phyloP scores from a whole-genome alignment of 2,888 invertebrate genomes.

The Hipparchia semele region DNA sequence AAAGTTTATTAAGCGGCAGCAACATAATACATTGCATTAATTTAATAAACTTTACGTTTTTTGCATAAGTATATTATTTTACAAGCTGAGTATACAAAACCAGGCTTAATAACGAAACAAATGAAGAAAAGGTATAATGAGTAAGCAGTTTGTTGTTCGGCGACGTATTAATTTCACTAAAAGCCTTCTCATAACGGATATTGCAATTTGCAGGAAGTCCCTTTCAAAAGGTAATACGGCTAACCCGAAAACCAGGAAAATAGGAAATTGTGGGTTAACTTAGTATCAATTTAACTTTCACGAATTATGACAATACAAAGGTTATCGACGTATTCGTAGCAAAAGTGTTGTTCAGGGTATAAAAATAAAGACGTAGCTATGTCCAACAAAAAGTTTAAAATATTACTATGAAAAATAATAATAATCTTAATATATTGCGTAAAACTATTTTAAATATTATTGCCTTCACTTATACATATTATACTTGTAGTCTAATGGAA shows the following conservation, averaged over 20 bases:
- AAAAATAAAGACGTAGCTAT: too few relatives aligned
- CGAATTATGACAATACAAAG: neutral
- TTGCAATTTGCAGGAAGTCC: conserved; percentile 57
- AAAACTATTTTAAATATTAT: too few relatives aligned
- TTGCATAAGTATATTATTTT: too few relatives aligned
- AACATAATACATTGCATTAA: too few relatives aligned
- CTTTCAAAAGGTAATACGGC: conserved; percentile 48
- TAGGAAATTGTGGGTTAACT: conserved; percentile 56
- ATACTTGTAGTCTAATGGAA: too few relatives aligned
- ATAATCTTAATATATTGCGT: too few relatives aligned
- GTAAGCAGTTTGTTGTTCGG: conserved; percentile 47
- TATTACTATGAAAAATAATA: too few relatives aligned
- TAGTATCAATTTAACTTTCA: neutral
- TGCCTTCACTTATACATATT: too few relatives aligned
- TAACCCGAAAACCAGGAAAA: conserved; percentile 52
- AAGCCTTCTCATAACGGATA: conserved; percentile 71
- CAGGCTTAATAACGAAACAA: conserved; percentile 8
- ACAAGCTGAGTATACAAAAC: neutral
- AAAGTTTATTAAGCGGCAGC: too few relatives aligned
- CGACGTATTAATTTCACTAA: conserved; percentile 66
- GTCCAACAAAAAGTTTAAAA: neutral
- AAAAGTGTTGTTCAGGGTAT: too few relatives aligned
- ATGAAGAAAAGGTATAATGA: conserved; percentile 30
- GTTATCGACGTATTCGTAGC: too few relatives aligned
- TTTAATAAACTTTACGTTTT: too few relatives aligned